Base-by-base conservation (phyloP, 2,797 vertebrate species). In the Halcyon smyrnensis region DNA sequence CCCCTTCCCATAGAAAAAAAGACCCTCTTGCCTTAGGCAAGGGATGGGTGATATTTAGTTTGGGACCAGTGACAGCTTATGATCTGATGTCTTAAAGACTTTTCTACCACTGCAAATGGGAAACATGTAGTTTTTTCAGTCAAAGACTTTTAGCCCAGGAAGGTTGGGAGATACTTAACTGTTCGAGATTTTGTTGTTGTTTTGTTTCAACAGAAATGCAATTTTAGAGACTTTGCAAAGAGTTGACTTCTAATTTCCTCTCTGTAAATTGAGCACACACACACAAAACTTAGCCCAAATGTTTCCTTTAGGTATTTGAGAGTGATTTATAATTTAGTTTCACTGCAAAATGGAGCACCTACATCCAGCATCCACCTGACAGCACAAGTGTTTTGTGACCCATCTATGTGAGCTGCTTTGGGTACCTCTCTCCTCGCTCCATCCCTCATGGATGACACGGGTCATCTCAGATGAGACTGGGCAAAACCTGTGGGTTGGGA, bases 31-130 rank as follows among this genome's bases (percentile, higher is more conserved):
- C 93, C 75, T 71, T 46, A 45, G 81, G 92, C 88, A 89, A 84
- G 92, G 62, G 62, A 27, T 59, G 57, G 91, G 71, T 78, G 84
- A 92, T 93, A 91, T 59, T 95, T 94, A 78, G 95, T 78, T 71
- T 62, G 37, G 50, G 71, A 81, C 69, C 59, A 54, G 90, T 71
- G 90, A 59, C 71, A 65, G 62, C 20, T 84, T 81, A 51, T 90
- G 90, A 89, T 93, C 84, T 92, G 78, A 94, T 89, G 57, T 46
- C 86, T 93, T 78, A 21, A 59, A 59, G 92, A 93, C 86, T 96
- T 90, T 87, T 89, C 90, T 50, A 85, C 45, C 56, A 24, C 68
- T 75, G 63, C 51, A 93, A 90, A 92, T 50, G 80, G 60, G 79
- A 91, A 95, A 94, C 1, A 1, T 41, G 48, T 11, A 87, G 67